These are phyloP conservation scores for Campylomormyrus tamandua DNA, from an alignment of 2,113 vertebrate genomes.

Conservation along the genomic window DNA sequence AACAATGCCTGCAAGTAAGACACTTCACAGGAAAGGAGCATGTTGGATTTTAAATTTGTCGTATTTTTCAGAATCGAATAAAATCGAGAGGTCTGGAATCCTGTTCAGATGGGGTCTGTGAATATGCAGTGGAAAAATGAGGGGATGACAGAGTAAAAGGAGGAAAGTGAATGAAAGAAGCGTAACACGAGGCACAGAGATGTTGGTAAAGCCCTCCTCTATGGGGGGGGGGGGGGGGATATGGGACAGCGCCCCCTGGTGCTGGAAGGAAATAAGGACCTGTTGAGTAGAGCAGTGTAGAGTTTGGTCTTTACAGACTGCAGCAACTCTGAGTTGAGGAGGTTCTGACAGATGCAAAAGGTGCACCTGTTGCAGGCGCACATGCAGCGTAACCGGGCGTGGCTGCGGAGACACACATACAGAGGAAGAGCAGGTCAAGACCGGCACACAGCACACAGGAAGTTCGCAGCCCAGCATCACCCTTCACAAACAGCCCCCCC, in stretches of 20 bases:
- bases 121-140: slow-evolving; percentile 45
- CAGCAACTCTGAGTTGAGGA: slow-evolving; percentile 98
- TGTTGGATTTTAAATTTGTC: not conserved
- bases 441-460: slow-evolving; percentile 45
- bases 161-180: not conserved
- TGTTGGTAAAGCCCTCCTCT: not conserved
- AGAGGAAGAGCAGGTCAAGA: slow-evolving; percentile 73
- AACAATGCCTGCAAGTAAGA: not conserved
- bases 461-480: not conserved
- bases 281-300: slow-evolving; percentile 93
- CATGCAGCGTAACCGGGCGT: slow-evolving; percentile 97
- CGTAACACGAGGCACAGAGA: not conserved
- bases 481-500: not conserved
- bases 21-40: not conserved
- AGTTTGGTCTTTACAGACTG: slow-evolving; percentile 98
- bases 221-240: not conserved
- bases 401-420: slow-evolving; percentile 79
- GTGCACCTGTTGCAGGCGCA: slow-evolving; percentile 98
- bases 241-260: not conserved
- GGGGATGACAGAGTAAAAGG: not conserved
- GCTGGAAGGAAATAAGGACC: slow-evolving; percentile 60
- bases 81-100: not conserved
- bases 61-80: not conserved
- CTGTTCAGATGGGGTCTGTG: slow-evolving; percentile 23
- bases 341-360: slow-evolving; percentile 99